These are phyloP conservation scores for Scyliorhinus canicula DNA, from an alignment of 2,797 vertebrate genomes.

Conservation along the genomic window DNA sequence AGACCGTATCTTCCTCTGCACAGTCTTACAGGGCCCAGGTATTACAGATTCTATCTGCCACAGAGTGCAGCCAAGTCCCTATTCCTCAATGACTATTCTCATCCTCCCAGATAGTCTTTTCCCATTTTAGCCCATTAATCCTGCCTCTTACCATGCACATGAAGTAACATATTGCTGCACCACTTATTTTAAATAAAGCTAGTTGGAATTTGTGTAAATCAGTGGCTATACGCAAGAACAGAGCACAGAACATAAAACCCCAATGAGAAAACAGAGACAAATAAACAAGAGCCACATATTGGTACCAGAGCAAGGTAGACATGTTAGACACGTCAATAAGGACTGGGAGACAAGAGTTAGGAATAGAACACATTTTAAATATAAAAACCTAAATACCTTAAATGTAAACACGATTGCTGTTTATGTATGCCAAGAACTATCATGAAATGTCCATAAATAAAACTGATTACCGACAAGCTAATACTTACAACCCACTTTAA, in stretches of 20 bases:
- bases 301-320: neutral
- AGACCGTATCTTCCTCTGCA: neutral
- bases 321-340: neutral
- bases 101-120: neutral
- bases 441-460: too few relatives aligned
- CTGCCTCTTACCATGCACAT: neutral
- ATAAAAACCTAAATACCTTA: too few relatives aligned
- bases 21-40: neutral
- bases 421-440: too few relatives aligned
- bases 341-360: too few relatives aligned
- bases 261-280: slow-evolving; percentile 7
- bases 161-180: neutral
- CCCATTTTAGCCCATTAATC: neutral
- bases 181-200: neutral
- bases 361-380: neutral
- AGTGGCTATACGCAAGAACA: neutral
- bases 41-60: neutral
- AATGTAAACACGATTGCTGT: too few relatives aligned
- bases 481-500: too few relatives aligned
- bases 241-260: neutral
- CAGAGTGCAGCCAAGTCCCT: neutral
- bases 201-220: neutral
- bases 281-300: neutral
- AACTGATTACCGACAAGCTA: too few relatives aligned
- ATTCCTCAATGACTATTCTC: neutral